phyloP scores from a whole-genome alignment of 2,113 vertebrate species.

The Pungitius pungitius region DNA sequence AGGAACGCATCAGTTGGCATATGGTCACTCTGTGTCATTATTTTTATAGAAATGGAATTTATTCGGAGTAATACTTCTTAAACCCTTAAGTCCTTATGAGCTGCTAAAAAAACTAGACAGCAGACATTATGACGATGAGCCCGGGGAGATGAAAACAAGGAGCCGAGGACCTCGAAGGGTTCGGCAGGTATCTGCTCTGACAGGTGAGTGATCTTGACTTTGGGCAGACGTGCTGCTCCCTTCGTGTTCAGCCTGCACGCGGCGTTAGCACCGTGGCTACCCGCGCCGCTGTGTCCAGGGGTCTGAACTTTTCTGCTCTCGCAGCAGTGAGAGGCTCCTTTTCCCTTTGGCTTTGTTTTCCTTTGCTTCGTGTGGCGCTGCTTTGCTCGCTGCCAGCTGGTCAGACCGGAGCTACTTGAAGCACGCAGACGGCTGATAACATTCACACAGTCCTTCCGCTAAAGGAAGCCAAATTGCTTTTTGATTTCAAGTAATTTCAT shows the following conservation, averaged over 20 bases:
- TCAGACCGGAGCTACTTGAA: conserved; percentile 33
- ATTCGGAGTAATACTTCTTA: background rate
- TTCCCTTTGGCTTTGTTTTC: conserved; percentile 21
- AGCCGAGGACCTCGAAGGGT: too few relatives aligned
- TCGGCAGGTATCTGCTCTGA: conserved; percentile 59
- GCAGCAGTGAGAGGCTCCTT: conserved; percentile 9
- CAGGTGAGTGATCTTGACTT: conserved; percentile 54
- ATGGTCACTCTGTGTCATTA: background rate
- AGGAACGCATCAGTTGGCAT: background rate
- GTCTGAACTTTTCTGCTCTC: conserved; percentile 15
- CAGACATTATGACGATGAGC: conserved; percentile 6
- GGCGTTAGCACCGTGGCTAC: conserved; percentile 26
- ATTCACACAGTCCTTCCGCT: conserved; percentile 45
- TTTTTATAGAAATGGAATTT: background rate
- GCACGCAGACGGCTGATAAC: conserved; percentile 53
- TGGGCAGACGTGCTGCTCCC: conserved; percentile 49
- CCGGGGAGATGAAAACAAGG: background rate
- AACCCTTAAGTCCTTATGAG: background rate
- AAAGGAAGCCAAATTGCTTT: conserved; percentile 45
- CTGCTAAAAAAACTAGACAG: background rate
- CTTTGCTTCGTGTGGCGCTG: conserved; percentile 10
- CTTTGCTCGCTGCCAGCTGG: conserved; percentile 35
- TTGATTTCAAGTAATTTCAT: conserved; percentile 44
- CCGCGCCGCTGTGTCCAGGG: conserved; percentile 25
- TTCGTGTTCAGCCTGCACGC: conserved; percentile 56